These are phyloP conservation scores for Philonicus albiceps DNA, from an alignment of 2,888 invertebrate species.

Conservation along the genomic window DNA sequence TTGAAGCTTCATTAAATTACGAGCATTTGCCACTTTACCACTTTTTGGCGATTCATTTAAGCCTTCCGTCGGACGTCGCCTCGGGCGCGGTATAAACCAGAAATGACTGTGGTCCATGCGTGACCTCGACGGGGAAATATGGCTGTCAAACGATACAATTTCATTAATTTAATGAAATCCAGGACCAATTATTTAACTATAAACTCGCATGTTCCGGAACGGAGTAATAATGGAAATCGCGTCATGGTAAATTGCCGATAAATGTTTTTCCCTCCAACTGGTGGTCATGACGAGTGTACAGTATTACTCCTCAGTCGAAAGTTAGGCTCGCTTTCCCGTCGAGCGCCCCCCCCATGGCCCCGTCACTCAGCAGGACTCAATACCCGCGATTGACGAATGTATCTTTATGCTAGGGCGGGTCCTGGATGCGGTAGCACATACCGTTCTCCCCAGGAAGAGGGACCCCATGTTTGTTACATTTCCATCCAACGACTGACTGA, in stretches of 20 bases:
- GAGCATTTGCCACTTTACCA: background rate
- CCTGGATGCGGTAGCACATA: background rate
- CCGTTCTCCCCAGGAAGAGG: background rate
- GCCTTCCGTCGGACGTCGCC: background rate
- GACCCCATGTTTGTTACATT: background rate
- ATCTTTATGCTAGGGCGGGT: background rate
- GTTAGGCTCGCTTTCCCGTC: background rate
- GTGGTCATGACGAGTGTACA: background rate
- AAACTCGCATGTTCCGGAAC: background rate
- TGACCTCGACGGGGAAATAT: background rate
- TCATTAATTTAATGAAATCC: conserved; percentile 17
- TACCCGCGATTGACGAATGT: background rate
- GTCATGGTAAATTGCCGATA: conserved; percentile 1
- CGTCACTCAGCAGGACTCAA: background rate
- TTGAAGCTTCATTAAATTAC: background rate
- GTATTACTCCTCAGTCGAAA: background rate
- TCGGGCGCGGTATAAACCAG: background rate
- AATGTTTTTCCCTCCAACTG: background rate
- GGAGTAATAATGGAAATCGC: conserved; percentile 9
- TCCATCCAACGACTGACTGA: background rate
- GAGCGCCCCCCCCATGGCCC: background rate
- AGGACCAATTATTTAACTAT: background rate
- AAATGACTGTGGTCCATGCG: background rate
- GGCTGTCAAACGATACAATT: background rate
- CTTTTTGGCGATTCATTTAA: background rate